Base-by-base conservation (phyloP, 2,888 invertebrate genomes). In the Ectropis crepuscularia region DNA sequence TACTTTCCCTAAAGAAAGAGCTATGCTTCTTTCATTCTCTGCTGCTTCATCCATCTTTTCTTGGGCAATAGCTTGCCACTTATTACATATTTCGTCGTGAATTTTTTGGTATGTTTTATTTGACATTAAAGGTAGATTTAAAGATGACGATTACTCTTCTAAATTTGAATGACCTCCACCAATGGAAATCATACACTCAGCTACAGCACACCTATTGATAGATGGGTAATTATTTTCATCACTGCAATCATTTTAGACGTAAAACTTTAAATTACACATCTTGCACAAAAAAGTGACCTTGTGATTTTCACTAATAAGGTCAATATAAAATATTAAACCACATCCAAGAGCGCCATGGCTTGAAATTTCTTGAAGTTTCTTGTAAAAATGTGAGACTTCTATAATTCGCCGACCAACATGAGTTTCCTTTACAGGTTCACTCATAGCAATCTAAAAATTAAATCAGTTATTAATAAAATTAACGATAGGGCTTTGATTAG, bases 61-160 rank as follows among this genome's bases (percentile, higher is more conserved):
- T 16, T 12, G 6, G 1, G 46, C 11, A 46, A 46, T 46, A 5
- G 6, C 7, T 2, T 46, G 12, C 46, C 46, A 46, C 46, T 12
- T 46, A 46, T 46, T 16, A 2, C 12, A 2, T 5, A 46, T 16
- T 2, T 16, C 6, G 6, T 46, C 46, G 7, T 46, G 46, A 8
- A 11, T 12, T 46, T 46, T 6, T 46, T 12, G 5, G 16, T 46
- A 46, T 2, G 46, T 46, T 16, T 46, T 46, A 12, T 5, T 6
- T 12, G 4, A 7, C 2, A 46, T 46, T 6, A 8, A 7, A 8
- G 46, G 46, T 7, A 46, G 16, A 46, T 46, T 10, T 8, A 46
- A 16, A 6, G 46, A 11, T 12, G 46, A 11, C 6, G 46, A 46
- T 6, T 12, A 8, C 7, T 46, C 46, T 67, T 71, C 2, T n/a